Conservation (phyloP, 92 coral and sea anemone genomes). For the Phenganax subtilis region DNA sequence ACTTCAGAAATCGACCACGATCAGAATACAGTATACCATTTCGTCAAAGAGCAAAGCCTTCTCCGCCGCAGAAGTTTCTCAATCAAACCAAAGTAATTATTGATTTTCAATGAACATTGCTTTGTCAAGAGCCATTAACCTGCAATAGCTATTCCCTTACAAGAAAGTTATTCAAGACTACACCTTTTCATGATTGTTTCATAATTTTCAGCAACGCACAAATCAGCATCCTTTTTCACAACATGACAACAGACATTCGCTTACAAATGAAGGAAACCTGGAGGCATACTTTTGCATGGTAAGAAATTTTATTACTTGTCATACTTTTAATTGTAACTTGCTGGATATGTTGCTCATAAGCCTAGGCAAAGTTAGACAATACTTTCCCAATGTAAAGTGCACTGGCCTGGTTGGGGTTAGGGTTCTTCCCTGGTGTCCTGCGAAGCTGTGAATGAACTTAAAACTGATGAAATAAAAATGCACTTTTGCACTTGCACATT, state of each 20-base stretch:
- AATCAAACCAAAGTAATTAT: constrained; percentile 58
- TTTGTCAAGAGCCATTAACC: neutral
- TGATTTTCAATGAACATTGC: neutral
- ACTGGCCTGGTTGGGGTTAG: no score
- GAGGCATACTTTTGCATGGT: constrained; percentile 94
- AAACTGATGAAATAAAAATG: no score
- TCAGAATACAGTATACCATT: constrained; percentile 79
- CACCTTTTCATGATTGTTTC: neutral
- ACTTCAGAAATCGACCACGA: constrained; percentile 84
- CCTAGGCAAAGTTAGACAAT: no score
- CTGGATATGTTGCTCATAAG: no score
- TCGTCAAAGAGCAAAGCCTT: constrained; percentile 91
- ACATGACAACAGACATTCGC: constrained; percentile 92
- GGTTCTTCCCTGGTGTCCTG: no score
- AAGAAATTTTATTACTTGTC: constrained; percentile 25
- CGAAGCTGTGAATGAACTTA: no score
- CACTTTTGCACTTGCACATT: neutral
- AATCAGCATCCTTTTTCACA: constrained; percentile 82
- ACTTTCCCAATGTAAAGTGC: no score
- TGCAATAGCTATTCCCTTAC: neutral
- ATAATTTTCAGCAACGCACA: constrained; percentile 66
- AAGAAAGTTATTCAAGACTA: neutral
- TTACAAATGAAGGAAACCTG: constrained; percentile 77
- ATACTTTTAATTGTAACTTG: neutral
- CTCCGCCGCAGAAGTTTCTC: constrained; percentile 82